Conservation (phyloP, 2,888 invertebrate genomes). For the Noctua janthe region DNA sequence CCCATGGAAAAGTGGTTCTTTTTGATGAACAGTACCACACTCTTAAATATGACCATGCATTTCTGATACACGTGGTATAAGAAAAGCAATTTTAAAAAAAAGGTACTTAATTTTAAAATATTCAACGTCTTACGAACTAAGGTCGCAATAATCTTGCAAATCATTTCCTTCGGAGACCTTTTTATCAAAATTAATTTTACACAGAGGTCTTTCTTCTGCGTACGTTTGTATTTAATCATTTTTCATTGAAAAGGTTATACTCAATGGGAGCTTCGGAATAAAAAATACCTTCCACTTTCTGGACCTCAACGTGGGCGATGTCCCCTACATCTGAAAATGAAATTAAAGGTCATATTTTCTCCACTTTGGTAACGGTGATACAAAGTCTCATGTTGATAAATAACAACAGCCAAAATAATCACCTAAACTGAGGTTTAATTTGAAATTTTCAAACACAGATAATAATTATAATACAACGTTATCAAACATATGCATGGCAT, state of each 20-base stretch:
- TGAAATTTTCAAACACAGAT: no score
- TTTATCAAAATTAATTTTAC: conserved; percentile 7
- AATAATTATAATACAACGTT: no score
- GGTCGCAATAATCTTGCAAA: background rate
- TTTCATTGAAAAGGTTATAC: conserved; percentile 19
- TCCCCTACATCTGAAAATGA: background rate
- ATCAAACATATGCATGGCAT: no score
- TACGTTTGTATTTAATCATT: conserved; percentile 6
- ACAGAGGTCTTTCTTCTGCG: background rate
- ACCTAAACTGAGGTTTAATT: background rate
- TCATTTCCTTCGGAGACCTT: background rate
- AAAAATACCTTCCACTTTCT: conserved; percentile 1
- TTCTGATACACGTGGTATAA: background rate
- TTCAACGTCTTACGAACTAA: background rate
- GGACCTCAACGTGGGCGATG: background rate
- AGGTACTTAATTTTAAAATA: background rate
- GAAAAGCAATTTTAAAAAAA: background rate
- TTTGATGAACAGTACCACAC: background rate
- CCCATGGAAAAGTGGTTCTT: background rate
- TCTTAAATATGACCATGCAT: background rate
- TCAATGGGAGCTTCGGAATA: background rate
- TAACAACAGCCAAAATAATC: background rate
- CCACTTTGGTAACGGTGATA: background rate
- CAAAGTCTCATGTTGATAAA: background rate
- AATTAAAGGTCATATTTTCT: background rate